Evolutionary conservation across 2,113 vertebrate genomes (phyloP).

Genomic region (Ifrita kowaldi): DNA sequence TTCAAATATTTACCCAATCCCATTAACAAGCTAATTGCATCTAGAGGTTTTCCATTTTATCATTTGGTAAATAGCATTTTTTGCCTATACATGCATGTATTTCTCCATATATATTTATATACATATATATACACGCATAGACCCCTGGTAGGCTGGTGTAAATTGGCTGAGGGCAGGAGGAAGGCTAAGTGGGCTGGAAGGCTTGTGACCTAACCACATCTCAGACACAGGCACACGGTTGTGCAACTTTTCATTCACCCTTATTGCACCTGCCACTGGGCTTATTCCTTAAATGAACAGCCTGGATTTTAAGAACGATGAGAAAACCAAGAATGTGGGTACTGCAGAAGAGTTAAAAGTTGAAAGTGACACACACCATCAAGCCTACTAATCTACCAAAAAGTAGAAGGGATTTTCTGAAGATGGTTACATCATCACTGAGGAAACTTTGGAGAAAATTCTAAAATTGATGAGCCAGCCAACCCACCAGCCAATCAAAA

Average conservation of each 20-base stretch:
- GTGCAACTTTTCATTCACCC: not conserved
- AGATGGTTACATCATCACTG: not conserved
- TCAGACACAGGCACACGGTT: rapidly evolving
- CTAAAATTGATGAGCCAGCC: not conserved
- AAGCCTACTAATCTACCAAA: not conserved
- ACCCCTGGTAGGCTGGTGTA: not conserved
- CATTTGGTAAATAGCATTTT: not conserved
- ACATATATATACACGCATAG: rapidly evolving
- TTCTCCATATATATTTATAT: rapidly evolving
- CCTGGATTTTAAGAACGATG: not conserved
- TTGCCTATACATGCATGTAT: rapidly evolving
- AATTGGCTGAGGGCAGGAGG: not conserved
- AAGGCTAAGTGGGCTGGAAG: not conserved
- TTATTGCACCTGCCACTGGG: not conserved
- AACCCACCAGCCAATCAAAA: not conserved
- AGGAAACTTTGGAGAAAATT: not conserved
- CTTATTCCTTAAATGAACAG: not conserved
- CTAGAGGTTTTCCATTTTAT: not conserved
- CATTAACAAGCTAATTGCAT: not conserved
- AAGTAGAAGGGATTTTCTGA: not conserved
- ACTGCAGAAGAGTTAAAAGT: not conserved
- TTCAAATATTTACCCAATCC: not conserved
- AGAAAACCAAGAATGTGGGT: not conserved
- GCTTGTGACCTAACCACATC: not conserved
- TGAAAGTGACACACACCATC: not conserved